Base-by-base conservation (phyloP, 2,797 vertebrate species). In the Chromis chromis region DNA sequence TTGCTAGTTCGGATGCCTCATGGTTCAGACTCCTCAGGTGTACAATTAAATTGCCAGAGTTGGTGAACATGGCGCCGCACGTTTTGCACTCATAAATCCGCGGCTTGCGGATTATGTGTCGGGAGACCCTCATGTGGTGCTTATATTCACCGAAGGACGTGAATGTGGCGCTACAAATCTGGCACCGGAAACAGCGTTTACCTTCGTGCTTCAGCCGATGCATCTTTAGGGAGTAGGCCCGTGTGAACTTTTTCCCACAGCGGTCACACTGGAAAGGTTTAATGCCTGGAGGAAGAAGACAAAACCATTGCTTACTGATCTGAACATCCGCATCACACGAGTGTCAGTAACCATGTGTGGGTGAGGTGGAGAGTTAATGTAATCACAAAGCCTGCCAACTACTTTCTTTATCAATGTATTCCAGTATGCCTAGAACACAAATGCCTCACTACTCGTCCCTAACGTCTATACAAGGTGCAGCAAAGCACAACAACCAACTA, bases 21-120 rank as follows among this genome's bases (percentile, higher is more conserved):
- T 99, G 98, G 96, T 99, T 99, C 97, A 99, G 97, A 97, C 98
- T 99, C 96, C 98, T 97, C 97, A 99, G 98, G 96, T 99, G 98
- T 95, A 99, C 98, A 97, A 99, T 99, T 99, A 99, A 99, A 98
- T 99, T 99, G 95, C 98, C 98, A 97, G 98, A 99, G 97, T 99
- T 99, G 97, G 98, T 99, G 96, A 99, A 99, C 98, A 99, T 99
- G 97, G 98, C 98, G 95, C 97, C 97, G 90, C 98, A 99, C 95
- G 98, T 99, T 99, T 99, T 99, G 97, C 98, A 99, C 98, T 99
- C 98, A 95, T 99, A 99, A 97, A 99, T 99, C 97, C 98, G 96
- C 94, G 98, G 98, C 96, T 99, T 99, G 97, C 97, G 98, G 97
- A 99, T 97, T 97, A 99, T 99, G 92, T 99, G 98, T 95, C 98